Evolutionary conservation across 2,797 vertebrate species (phyloP).

Genomic region (Percopsis omiscomaycus): DNA sequence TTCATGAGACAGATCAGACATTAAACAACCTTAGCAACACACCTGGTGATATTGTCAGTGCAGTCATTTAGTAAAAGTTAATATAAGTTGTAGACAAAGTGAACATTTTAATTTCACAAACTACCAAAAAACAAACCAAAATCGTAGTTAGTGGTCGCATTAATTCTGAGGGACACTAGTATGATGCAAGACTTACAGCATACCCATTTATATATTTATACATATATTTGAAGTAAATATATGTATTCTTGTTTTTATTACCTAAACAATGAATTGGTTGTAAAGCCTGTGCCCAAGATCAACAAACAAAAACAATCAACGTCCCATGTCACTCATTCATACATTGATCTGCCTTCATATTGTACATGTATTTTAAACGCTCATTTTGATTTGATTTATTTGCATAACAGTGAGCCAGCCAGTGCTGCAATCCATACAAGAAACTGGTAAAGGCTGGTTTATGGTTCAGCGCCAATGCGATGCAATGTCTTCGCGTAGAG

Average conservation of each 20-base stretch:
- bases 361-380: background rate
- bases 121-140: constrained; percentile 10
- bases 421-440: constrained; percentile 13
- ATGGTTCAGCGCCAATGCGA: too few relatives aligned
- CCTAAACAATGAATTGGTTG: constrained; percentile 3
- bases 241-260: constrained; percentile 5
- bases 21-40: constrained; percentile 4
- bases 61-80: constrained; percentile 24
- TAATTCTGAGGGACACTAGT: constrained; percentile 19
- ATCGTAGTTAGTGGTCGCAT: constrained; percentile 26
- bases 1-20: constrained; percentile 15
- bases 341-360: too few relatives aligned
- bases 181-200: too few relatives aligned
- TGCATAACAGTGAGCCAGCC: constrained; percentile 58
- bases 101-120: constrained; percentile 17
- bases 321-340: constrained; percentile 6
- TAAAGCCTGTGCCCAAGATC: constrained; percentile 25
- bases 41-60: constrained; percentile 29
- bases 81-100: constrained; percentile 14
- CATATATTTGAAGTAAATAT: too few relatives aligned
- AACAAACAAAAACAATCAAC: constrained; percentile 13
- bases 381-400: constrained; percentile 42
- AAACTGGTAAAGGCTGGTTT: too few relatives aligned
- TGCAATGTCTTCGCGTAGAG: too few relatives aligned
- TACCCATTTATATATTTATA: too few relatives aligned